These are phyloP conservation scores for Nyleta sp. DNA, from an alignment of 2,888 invertebrate genomes.

Conservation along the genomic window DNA sequence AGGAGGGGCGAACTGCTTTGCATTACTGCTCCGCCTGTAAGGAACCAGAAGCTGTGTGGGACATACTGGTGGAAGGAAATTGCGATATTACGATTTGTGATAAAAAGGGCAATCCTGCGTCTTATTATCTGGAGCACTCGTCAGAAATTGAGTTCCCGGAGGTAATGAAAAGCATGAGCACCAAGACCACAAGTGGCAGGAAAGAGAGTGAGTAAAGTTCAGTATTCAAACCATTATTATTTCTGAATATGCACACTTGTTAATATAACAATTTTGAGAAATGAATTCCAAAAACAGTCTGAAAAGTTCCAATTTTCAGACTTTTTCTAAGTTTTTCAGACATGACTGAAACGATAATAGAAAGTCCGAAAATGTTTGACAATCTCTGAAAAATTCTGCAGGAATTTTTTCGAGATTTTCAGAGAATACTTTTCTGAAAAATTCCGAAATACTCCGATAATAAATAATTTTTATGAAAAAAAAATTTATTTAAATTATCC, in stretches of 20 bases:
- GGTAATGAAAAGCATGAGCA: slow-evolving; percentile 72
- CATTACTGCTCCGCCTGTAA: slow-evolving; percentile 87
- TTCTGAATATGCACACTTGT: neutral
- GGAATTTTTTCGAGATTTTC: no score
- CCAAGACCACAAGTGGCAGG: slow-evolving; percentile 67
- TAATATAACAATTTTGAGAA: neutral
- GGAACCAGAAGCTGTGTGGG: slow-evolving; percentile 85
- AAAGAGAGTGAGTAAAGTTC: slow-evolving; percentile 76
- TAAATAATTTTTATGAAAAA: no score
- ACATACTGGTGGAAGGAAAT: slow-evolving; percentile 85
- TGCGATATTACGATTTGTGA: slow-evolving; percentile 86
- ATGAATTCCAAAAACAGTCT: no score
- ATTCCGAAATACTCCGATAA: no score
- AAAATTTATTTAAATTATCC: no score
- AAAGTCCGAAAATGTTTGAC: no score
- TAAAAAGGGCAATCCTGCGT: slow-evolving; percentile 84
- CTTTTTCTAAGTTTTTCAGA: no score
- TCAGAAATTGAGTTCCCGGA: slow-evolving; percentile 84
- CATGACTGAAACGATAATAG: no score
- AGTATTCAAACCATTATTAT: no score
- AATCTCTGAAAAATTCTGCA: no score
- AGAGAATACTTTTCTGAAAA: no score
- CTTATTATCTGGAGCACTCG: slow-evolving; percentile 84
- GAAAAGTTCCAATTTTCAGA: no score
- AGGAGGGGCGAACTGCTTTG: slow-evolving; percentile 88